These are phyloP conservation scores for Tympanuchus pallidicinctus DNA, from an alignment of 2,113 vertebrate genomes.

Conservation along the genomic window DNA sequence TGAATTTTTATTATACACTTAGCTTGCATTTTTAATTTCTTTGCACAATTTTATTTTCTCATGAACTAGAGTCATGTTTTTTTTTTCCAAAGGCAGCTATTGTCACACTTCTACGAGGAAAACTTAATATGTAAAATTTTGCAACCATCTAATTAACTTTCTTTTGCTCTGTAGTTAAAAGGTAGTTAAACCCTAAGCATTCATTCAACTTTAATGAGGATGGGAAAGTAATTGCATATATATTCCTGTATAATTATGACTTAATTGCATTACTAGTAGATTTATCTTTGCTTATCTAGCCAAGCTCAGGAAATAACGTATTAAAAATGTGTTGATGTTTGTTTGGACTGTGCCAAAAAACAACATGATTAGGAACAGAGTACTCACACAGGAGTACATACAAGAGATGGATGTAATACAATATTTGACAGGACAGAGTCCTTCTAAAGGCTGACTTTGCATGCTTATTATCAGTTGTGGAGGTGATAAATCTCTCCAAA, in stretches of 20 bases:
- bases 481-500: not conserved
- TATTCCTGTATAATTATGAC: conserved; percentile 68
- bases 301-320: conserved; percentile 19
- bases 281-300: conserved; percentile 65
- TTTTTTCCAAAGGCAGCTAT: not conserved
- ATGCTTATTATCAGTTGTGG: not conserved
- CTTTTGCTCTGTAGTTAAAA: conserved; percentile 59
- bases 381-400: not conserved
- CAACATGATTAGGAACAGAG: not conserved
- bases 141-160: conserved; percentile 51
- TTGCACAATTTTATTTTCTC: not conserved
- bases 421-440: not conserved
- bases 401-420: not conserved
- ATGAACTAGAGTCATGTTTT: not conserved
- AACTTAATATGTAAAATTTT: not conserved
- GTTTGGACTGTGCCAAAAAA: conserved; percentile 24
- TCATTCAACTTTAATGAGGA: conserved; percentile 67
- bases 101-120: not conserved
- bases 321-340: conserved; percentile 7
- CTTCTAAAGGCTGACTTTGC: not conserved
- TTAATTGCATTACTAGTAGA: conserved; percentile 58
- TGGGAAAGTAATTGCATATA: conserved; percentile 59
- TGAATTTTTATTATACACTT: conserved; percentile 29
- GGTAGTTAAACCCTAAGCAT: conserved; percentile 62
- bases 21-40: not conserved